phyloP scores from a whole-genome alignment of 2,888 invertebrate genomes.

The Rhodophaea formosa region DNA sequence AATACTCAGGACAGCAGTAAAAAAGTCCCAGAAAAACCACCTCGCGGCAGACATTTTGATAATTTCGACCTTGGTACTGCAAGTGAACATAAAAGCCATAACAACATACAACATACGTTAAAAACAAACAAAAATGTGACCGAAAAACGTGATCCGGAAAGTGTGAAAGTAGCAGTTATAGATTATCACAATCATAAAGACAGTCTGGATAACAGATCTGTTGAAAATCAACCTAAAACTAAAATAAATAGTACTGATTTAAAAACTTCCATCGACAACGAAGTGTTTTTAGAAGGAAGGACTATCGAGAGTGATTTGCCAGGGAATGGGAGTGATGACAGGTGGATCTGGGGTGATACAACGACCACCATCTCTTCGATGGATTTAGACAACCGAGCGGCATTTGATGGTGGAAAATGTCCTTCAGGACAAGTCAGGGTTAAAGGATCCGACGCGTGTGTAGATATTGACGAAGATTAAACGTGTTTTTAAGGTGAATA shows the following conservation, averaged over 20 bases:
- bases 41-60: neutral
- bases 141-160: neutral
- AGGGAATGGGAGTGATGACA: slow-evolving; percentile 24
- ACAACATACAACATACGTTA: neutral
- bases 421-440: slow-evolving; percentile 31
- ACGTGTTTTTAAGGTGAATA: neutral
- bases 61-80: neutral
- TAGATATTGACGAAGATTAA: slow-evolving; percentile 24
- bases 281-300: slow-evolving; percentile 8
- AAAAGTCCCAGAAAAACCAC: neutral
- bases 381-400: slow-evolving; percentile 36
- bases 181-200: neutral
- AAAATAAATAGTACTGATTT: neutral
- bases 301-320: slow-evolving; percentile 26
- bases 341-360: slow-evolving; percentile 30
- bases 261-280: neutral
- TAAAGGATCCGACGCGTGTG: slow-evolving; percentile 31
- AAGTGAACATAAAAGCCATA: neutral
- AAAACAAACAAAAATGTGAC: neutral
- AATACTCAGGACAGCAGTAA: neutral
- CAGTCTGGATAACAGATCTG: neutral
- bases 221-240: neutral
- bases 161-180: neutral
- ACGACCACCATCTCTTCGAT: slow-evolving; percentile 17
- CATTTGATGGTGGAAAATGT: slow-evolving; percentile 37